Percentiles rank a stretch among this genome's conserved stretches.
phyloP scores from a whole-genome alignment of 2,797 vertebrate genomes.

The Poeciliopsis gracilis region DNA sequence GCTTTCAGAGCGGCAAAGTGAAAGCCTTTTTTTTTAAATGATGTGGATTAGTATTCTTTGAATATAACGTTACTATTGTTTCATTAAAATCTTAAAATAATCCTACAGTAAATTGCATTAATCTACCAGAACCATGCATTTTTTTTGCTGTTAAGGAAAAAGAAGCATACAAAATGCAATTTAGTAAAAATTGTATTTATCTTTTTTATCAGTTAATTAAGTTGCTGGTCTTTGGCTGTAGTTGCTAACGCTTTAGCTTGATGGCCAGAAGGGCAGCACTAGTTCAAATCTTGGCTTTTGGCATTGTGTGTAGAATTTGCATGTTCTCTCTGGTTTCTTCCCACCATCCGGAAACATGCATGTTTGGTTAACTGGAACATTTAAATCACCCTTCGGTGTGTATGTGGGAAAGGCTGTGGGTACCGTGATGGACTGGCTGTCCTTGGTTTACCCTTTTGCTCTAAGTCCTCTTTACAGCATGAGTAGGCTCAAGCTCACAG shows the following conservation, averaged over 20 bases:
- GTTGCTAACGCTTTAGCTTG: not conserved
- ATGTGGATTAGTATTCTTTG: not conserved
- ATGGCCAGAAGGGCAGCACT: not conserved
- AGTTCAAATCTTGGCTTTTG: not conserved
- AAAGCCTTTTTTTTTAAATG: not conserved
- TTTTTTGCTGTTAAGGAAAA: not conserved
- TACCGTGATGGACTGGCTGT: not conserved
- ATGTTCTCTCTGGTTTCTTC: not conserved
- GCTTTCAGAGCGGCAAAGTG: conserved; percentile 3
- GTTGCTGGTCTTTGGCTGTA: not conserved
- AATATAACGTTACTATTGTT: not conserved
- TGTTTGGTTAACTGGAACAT: not conserved
- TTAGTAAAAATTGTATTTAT: not conserved
- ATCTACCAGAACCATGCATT: not conserved
- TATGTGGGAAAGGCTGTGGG: not conserved
- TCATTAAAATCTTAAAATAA: conserved; percentile 1
- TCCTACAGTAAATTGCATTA: not conserved
- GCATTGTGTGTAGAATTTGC: not conserved
- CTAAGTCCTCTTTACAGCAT: not conserved
- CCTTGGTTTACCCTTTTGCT: not conserved
- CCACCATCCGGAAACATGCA: not conserved
- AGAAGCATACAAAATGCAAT: not conserved
- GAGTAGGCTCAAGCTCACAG: not conserved
- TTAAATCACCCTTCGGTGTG: not conserved
- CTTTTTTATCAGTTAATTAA: not conserved